These are phyloP conservation scores for Coelinius sp. DNA, from an alignment of 2,888 invertebrate genomes.

Conservation along the genomic window DNA sequence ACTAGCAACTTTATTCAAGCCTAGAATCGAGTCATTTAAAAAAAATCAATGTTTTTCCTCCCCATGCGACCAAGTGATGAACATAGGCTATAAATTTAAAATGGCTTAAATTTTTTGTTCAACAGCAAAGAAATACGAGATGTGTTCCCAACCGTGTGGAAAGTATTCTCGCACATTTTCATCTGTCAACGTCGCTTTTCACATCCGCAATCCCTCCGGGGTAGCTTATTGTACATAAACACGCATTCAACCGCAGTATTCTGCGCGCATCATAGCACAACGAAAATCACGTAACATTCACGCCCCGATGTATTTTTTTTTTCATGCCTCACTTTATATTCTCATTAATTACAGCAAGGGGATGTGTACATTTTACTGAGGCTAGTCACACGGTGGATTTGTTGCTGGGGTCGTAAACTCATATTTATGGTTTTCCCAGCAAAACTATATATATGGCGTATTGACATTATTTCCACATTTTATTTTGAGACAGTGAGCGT, in stretches of 20 bases:
- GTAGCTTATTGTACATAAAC: neutral
- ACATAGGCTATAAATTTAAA: neutral
- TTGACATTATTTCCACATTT: neutral
- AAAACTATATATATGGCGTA: neutral
- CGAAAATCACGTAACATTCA: slow-evolving; percentile 10
- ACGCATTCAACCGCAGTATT: neutral
- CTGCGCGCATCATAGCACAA: neutral
- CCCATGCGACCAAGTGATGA: no score
- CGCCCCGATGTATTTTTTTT: slow-evolving; percentile 6
- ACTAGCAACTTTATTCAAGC: no score
- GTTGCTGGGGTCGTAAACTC: neutral
- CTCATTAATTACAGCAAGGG: slow-evolving; percentile 30
- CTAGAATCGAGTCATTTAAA: no score
- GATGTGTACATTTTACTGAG: neutral
- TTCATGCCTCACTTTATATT: slow-evolving; percentile 12
- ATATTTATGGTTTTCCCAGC: neutral
- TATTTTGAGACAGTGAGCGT: neutral
- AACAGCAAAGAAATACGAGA: neutral
- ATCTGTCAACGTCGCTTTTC: slow-evolving; percentile 27
- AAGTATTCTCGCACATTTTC: slow-evolving; percentile 7
- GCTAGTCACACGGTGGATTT: neutral
- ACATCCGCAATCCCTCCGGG: slow-evolving; percentile 17
- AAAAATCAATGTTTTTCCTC: no score
- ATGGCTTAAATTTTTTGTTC: neutral
- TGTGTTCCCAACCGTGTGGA: neutral